phyloP scores from a whole-genome alignment of 53 echinoderm and acorn worm species.

The Arbacia lixula region DNA sequence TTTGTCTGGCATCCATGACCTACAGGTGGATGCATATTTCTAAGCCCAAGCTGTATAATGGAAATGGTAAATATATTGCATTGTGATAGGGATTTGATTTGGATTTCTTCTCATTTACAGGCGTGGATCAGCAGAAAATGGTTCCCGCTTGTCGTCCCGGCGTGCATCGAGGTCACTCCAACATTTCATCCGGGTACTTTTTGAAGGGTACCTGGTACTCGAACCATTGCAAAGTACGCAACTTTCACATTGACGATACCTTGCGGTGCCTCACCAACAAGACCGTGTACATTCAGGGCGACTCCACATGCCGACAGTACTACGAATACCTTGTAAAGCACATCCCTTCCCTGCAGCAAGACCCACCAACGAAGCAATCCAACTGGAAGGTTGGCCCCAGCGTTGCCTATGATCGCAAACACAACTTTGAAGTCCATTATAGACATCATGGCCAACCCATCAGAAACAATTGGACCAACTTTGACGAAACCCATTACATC shows the following conservation, averaged over 20 bases:
- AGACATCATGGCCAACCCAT: constrained; percentile 81
- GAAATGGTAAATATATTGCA: no score
- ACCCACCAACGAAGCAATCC: constrained; percentile 25
- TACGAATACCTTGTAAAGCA: constrained; percentile 63
- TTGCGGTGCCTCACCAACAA: constrained; percentile 69
- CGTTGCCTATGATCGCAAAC: constrained; percentile 36
- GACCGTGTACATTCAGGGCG: constrained; percentile 70
- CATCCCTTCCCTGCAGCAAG: constrained; percentile 36
- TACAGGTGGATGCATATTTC: no score
- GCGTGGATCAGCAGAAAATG: no score
- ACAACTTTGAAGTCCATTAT: constrained; percentile 71
- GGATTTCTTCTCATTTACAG: no score
- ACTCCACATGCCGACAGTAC: constrained; percentile 76
- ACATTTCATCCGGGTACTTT: constrained; percentile 56
- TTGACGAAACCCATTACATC: constrained; percentile 56
- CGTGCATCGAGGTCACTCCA: no score
- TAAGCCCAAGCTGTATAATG: no score
- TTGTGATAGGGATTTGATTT: no score
- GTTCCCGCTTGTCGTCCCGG: no score
- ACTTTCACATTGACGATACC: constrained; percentile 31
- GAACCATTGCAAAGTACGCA: constrained; percentile 56
- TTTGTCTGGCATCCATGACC: no score
- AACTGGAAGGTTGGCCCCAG: constrained; percentile 73
- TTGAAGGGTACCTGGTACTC: constrained; percentile 61
- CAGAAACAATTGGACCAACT: constrained; percentile 69